phyloP scores from a whole-genome alignment of 2,797 vertebrate species.

The Petrocephalus sullivani region DNA sequence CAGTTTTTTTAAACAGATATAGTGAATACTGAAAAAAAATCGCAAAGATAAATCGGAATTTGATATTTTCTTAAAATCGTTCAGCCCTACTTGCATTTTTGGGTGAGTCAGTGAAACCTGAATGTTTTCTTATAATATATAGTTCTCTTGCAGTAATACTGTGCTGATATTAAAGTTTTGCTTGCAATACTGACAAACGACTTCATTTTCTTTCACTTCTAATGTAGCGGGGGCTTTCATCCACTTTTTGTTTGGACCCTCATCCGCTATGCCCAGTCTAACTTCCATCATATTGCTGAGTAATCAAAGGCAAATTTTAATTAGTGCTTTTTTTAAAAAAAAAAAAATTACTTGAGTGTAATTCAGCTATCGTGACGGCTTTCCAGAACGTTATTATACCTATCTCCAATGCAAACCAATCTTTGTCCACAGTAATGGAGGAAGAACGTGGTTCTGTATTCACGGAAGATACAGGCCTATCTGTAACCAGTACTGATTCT shows the following conservation, averaged over 20 bases:
- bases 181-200: background rate
- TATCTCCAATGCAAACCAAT: slow-evolving; percentile 29
- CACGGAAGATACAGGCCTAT: slow-evolving; percentile 20
- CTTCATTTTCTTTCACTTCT: background rate
- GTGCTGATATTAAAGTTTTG: background rate
- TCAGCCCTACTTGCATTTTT: no score
- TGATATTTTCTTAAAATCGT: no score
- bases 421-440: slow-evolving; percentile 43
- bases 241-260: no score
- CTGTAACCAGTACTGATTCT: slow-evolving; percentile 30
- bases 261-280: no score
- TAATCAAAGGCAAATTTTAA: no score
- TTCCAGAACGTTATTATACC: slow-evolving; percentile 38
- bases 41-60: no score
- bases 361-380: slow-evolving; percentile 29
- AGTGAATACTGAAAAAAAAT: no score
- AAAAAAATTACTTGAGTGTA: slow-evolving; percentile 24
- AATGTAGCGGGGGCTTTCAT: background rate
- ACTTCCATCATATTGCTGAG: no score
- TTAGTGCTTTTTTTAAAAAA: no score
- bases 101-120: background rate
- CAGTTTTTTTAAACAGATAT: no score
- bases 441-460: slow-evolving; percentile 34
- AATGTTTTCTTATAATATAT: background rate
- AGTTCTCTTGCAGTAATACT: background rate